A percentile compares a stretch with the other conserved stretches of the same genome.
phyloP scores from a whole-genome alignment of 1,140 invertebrate genomes.

The Sminthurides bifidus region DNA sequence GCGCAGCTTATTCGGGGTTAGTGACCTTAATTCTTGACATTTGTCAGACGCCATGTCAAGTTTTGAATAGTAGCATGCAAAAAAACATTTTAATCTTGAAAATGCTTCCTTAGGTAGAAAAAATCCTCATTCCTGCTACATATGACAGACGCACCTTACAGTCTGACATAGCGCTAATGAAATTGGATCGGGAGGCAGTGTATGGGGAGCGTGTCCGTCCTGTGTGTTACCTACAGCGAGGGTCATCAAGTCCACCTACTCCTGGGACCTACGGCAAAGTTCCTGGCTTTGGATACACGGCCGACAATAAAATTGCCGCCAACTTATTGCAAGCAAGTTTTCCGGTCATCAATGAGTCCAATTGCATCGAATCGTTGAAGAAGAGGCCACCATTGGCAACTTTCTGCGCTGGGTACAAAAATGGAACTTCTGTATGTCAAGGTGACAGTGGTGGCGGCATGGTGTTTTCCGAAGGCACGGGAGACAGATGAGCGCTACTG shows the following conservation, averaged over 20 bases:
- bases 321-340: slow-evolving; percentile 1
- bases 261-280: slow-evolving; percentile 9
- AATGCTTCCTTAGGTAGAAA: background rate
- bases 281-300: slow-evolving; percentile 12
- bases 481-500: too few relatives aligned
- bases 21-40: background rate
- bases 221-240: slow-evolving; percentile 4
- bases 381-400: slow-evolving; percentile 8
- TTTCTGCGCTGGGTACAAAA: slow-evolving; percentile 15
- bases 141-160: slow-evolving; percentile 8
- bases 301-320: background rate
- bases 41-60: background rate
- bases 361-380: slow-evolving; percentile 4
- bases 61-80: background rate
- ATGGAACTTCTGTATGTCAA: slow-evolving; percentile 16
- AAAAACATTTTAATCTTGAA: background rate
- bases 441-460: slow-evolving; percentile 11
- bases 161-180: slow-evolving; percentile 11
- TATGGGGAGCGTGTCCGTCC: slow-evolving; percentile 3
- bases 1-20: slow-evolving; percentile 1
- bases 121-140: slow-evolving; percentile 10
- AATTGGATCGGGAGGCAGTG: background rate
- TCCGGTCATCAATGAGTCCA: slow-evolving; percentile 1
- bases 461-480: slow-evolving; percentile 5
- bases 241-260: background rate